phyloP scores from a whole-genome alignment of 1,140 invertebrate species.

The Marisa cornuarietis region DNA sequence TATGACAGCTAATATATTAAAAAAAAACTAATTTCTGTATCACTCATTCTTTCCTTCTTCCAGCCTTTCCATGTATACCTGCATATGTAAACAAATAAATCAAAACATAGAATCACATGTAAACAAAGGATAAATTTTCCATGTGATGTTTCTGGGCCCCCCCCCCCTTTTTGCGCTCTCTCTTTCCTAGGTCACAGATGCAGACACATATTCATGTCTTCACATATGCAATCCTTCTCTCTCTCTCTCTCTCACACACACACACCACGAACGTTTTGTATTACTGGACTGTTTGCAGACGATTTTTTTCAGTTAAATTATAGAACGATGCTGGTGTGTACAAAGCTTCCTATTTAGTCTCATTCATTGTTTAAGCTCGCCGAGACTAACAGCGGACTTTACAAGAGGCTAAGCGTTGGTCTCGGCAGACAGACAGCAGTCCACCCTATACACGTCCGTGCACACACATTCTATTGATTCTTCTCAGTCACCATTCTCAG shows the following conservation, averaged over 20 bases:
- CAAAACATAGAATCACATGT: too few relatives aligned
- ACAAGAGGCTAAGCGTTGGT: background rate
- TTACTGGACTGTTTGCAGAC: background rate
- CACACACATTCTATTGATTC: too few relatives aligned
- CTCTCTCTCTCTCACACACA: constrained; percentile 12
- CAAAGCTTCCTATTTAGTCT: background rate
- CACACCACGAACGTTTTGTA: too few relatives aligned
- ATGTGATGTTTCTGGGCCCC: background rate
- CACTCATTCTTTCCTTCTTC: too few relatives aligned
- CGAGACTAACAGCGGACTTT: background rate
- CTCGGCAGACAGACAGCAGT: too few relatives aligned
- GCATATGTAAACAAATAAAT: too few relatives aligned
- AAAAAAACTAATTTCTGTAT: too few relatives aligned
- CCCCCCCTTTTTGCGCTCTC: background rate
- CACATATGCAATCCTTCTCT: background rate
- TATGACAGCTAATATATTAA: too few relatives aligned
- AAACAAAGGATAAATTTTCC: background rate
- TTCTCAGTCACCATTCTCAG: too few relatives aligned
- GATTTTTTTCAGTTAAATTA: background rate
- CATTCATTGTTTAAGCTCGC: background rate
- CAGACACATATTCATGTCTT: background rate
- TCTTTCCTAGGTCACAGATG: background rate
- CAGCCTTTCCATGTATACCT: too few relatives aligned
- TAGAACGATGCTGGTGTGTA: background rate
- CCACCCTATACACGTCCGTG: too few relatives aligned